phyloP scores from a whole-genome alignment of 2,113 vertebrate species.

The Pyxicephalus adspersus region DNA sequence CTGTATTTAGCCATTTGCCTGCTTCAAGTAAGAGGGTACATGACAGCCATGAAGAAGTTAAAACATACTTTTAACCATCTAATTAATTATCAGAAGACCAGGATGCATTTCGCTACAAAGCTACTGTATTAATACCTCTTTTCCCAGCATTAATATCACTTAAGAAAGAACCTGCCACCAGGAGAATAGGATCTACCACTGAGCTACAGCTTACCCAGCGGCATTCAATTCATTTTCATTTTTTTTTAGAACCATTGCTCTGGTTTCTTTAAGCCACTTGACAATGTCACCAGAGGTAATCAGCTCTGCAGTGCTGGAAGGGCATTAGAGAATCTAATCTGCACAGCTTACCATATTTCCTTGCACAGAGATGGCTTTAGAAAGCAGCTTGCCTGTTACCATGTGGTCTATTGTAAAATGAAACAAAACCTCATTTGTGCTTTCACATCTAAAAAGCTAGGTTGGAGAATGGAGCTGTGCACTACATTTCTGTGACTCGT shows the following conservation, averaged over 20 bases:
- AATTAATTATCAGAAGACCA: no score
- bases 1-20: no score
- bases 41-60: no score
- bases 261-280: slow-evolving; percentile 5
- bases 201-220: not conserved
- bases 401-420: not conserved
- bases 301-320: slow-evolving; percentile 29
- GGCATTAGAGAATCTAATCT: slow-evolving; percentile 39
- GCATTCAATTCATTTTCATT: not conserved
- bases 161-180: not conserved
- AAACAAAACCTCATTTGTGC: slow-evolving; percentile 11
- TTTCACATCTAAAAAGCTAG: not conserved
- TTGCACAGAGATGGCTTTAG: not conserved
- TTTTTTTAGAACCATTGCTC: not conserved
- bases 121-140: not conserved
- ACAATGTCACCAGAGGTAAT: slow-evolving; percentile 48
- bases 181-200: not conserved
- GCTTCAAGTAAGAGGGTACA: no score
- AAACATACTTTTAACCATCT: no score
- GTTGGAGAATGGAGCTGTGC: no score
- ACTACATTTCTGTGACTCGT: no score
- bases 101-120: no score
- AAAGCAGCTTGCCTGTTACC: slow-evolving; percentile 18
- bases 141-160: not conserved
- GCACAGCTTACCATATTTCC: not conserved